Conservation (phyloP, 2,797 vertebrate genomes). For the Eulemur albifrons region DNA sequence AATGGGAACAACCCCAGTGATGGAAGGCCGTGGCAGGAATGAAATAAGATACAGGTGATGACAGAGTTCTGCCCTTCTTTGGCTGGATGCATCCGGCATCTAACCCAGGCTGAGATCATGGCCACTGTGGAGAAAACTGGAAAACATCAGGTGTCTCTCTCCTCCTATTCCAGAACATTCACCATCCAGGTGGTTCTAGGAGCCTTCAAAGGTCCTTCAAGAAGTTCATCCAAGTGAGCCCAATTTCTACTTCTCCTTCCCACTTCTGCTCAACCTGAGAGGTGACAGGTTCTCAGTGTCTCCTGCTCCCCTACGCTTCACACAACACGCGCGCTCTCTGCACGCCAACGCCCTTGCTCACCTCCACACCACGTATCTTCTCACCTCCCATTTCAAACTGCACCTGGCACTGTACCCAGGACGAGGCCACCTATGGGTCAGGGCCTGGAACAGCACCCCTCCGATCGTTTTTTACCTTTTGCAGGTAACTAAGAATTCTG, state of each 20-base stretch:
- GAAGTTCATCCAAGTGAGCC: neutral
- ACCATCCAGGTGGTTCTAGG: neutral
- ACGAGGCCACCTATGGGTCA: neutral
- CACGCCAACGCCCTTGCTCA: neutral
- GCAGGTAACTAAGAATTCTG: neutral
- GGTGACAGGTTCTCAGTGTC: neutral
- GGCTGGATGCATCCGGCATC: neutral
- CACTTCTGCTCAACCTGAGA: neutral
- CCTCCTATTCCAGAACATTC: neutral
- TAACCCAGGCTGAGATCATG: neutral
- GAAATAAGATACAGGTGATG: neutral
- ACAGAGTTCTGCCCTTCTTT: neutral
- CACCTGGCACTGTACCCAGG: neutral
- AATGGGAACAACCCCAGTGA: fast-evolving
- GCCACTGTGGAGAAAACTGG: neutral
- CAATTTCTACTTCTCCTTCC: neutral
- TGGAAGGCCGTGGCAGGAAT: neutral
- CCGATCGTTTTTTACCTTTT: neutral
- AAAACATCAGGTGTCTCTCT: neutral
- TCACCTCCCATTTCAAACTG: neutral
- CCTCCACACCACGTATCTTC: neutral
- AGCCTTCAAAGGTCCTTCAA: neutral
- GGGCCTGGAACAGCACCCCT: neutral
- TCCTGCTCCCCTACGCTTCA: neutral
- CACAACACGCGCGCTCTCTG: neutral